Conservation (phyloP, 1,140 invertebrate genomes). For the Laodelphax striatellus region DNA sequence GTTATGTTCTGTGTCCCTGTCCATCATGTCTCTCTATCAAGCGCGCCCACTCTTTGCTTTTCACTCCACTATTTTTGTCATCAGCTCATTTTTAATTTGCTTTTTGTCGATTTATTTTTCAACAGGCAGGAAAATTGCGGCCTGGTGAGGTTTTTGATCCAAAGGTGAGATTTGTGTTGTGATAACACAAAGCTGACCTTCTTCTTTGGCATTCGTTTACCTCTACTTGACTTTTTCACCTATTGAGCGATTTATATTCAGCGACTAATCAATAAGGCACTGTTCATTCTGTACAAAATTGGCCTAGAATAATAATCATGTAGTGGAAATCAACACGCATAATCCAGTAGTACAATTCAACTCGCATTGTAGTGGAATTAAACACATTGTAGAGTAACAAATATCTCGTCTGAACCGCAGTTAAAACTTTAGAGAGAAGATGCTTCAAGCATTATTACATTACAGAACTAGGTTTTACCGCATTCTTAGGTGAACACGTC, state of each 20-base stretch:
- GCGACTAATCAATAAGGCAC: neutral
- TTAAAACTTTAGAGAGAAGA: no score
- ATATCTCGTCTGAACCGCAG: no score
- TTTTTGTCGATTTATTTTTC: conserved; percentile 30
- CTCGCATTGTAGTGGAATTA: no score
- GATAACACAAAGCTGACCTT: conserved; percentile 48
- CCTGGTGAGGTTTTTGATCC: conserved; percentile 64
- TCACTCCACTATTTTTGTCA: no score
- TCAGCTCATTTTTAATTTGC: conserved; percentile 12
- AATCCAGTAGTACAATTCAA: neutral
- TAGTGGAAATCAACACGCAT: neutral
- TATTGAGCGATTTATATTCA: neutral
- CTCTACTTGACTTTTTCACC: neutral
- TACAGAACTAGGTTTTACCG: no score
- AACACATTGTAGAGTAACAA: no score
- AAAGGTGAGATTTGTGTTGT: conserved; percentile 54
- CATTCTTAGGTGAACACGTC: no score
- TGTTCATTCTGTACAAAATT: conserved; percentile 7
- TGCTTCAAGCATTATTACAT: no score
- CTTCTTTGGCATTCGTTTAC: conserved; percentile 26
- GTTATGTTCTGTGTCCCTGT: no score
- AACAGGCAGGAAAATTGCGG: conserved; percentile 57
- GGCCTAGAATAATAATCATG: no score
- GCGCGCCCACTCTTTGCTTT: no score
- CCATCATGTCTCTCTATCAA: no score